Evolutionary conservation across 1,140 invertebrate genomes (phyloP), one percentile per base, ranked within the genome.

Genomic region (Theocolax elegans): DNA sequence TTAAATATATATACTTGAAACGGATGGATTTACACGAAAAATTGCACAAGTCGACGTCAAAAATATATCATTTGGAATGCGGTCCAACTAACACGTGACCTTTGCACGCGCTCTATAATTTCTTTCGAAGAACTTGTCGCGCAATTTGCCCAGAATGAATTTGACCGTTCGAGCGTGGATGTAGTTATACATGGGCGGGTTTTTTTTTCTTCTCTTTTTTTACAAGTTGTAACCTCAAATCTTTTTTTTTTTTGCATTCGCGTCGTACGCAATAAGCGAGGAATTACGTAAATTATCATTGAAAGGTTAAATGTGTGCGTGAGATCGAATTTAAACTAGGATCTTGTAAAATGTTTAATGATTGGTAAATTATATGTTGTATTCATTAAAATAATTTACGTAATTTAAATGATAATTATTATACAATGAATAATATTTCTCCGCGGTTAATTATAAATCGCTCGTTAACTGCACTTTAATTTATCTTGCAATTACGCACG

Each of bases 71-170:
- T n/a, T n/a, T n/a, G n/a, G n/a, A n/a, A n/a, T n/a, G n/a, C n/a
- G n/a, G n/a, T n/a, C n/a, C n/a, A n/a, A 17, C 23, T 25, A 27
- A 23, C 15, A 25, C 44, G 44, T 48, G n/a, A n/a, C n/a, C n/a
- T n/a, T n/a, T n/a, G n/a, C n/a, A n/a, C n/a, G n/a, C n/a, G n/a
- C n/a, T n/a, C n/a, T n/a, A n/a, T 51, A 51, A 51, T 51, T 21
- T 56, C 53, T 35, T 56, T 56, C 53, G 53, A 1, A 17, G 53
- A 56, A 56, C 3, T 44, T 44, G 42, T 8, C 42, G 15, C 42
- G 42, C 6, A 44, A 44, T 15, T n/a, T 21, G 10, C 25, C 48
- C 29, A 9, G n/a, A 35, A 38, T 7, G 29, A 63, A 35, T 13
- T 25, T 0, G 31, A 58, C 17, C 12, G 15, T 54, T 54, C 8